Evolutionary conservation across 2,113 vertebrate species (phyloP), one percentile per base, ranked within the genome.

Genomic region (Apteryx owenii): DNA sequence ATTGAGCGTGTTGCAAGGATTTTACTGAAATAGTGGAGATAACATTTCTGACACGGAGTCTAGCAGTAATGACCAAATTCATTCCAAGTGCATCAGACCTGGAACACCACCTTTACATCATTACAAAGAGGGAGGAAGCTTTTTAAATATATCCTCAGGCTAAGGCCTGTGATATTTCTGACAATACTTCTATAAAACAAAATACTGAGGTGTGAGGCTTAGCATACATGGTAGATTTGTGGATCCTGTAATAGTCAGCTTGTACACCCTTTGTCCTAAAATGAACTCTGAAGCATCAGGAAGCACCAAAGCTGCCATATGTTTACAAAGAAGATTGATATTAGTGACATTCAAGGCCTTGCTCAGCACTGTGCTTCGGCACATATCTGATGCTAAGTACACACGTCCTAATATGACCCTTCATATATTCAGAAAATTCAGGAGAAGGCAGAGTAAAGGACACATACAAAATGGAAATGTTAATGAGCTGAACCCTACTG

Each of bases 101-200:
- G 5, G 75, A 97, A 97, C 22, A 38, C 89, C 56, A 83, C 88
- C 89, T 91, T 90, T 85, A 91, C 81, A 95, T 86, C 87, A 88
- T 15, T 66, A 90, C 19, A 53, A 91, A 89, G 50, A n/a, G 29
- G 88, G 61, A 96, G 21, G 50, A 96, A 96, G 70, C 21, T 91
- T 94, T 95, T 79, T 62, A 95, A 92, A 93, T 82, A 92, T 75
- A 92, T 92, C 87, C 94, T 95, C 62, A 79, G 71, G 89, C 91
- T 88, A 81, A 90, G 87, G 88, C 73, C 91, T 83, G 71, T 89
- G 89, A 72, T 95, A 91, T 69, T 76, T 94, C 90, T 88, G 72
- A 75, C 61, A 93, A 89, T 31, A 64, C 70, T 87, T 53, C 68
- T 79, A 93, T 89, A 94, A 95, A 94, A 72, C 20, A 85, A 95